phyloP scores from a whole-genome alignment of 2,888 invertebrate genomes.

The Cheilosia vulpina region DNA sequence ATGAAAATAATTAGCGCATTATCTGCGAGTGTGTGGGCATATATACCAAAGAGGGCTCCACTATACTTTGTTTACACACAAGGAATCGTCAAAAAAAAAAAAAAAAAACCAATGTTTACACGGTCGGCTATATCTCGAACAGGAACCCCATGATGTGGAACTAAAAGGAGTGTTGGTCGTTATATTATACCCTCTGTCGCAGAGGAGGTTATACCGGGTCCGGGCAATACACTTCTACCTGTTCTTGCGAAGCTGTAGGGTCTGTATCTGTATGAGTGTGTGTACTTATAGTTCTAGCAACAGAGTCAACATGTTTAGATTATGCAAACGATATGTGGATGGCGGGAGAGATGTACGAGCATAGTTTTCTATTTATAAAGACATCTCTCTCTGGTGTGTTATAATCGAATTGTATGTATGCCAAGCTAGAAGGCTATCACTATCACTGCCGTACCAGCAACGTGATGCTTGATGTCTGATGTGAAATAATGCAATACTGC shows the following conservation, averaged over 20 bases:
- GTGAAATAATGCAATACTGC: slow-evolving; percentile 10
- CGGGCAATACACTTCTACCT: slow-evolving; percentile 18
- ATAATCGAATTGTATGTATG: slow-evolving; percentile 47
- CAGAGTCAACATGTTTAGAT: slow-evolving; percentile 58
- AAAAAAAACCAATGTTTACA: slow-evolving; percentile 49
- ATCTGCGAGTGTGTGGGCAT: slow-evolving; percentile 1
- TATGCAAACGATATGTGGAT: slow-evolving; percentile 51
- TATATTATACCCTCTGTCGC: neutral
- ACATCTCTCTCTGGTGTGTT: slow-evolving; percentile 24
- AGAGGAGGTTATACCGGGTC: neutral
- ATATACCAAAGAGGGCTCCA: neutral
- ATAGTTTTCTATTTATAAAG: slow-evolving; percentile 29
- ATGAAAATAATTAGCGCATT: slow-evolving; percentile 48
- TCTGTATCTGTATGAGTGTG: neutral
- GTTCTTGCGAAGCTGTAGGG: neutral
- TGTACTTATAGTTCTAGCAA: slow-evolving; percentile 33
- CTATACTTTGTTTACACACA: neutral
- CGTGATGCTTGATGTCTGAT: slow-evolving; percentile 1
- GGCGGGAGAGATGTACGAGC: slow-evolving; percentile 1
- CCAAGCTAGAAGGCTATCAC: slow-evolving; percentile 6
- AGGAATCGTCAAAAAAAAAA: neutral
- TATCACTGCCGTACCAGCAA: slow-evolving; percentile 24
- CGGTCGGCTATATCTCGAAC: slow-evolving; percentile 21
- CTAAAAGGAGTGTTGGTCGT: slow-evolving; percentile 18
- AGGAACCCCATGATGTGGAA: slow-evolving; percentile 27